Evolutionary conservation across 2,113 vertebrate genomes (phyloP), one percentile per base, ranked within the genome.

Genomic region (Zapus hudsonius): DNA sequence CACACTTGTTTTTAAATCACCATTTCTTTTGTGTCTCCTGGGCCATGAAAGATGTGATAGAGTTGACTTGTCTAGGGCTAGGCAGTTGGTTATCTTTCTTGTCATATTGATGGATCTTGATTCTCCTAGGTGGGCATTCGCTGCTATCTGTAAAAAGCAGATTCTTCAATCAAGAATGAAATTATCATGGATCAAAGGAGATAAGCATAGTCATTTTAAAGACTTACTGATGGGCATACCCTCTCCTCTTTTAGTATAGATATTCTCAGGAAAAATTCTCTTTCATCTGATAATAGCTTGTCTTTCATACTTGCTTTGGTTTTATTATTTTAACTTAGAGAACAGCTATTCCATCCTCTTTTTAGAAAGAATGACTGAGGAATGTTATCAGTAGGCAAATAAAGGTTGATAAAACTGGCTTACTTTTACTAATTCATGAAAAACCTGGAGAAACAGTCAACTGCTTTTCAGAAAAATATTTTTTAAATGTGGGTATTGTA

Each of bases 301-400:
- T 36, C 59, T 92, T 85, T 86, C 76, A 25, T 76, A 91, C 72
- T 90, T 75, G 23, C 64, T 95, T 93, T 88, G 22, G 64, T 86
- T 95, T 89, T 88, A 87, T 91, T 93, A 91, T 86, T 94, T 96
- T 94, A 92, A 87, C 86, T 94, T 36, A 72, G 83, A 73, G 92
- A 96, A 80, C 86, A 96, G 84, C 64, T 66, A 1, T 36, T 59
- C 13, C 25, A 59, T 66, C 66, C 2, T 70, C 57, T n/a, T 38
- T 81, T 57, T 38, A 55, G 1, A 36, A 78, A 19, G 25, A 91
- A 76, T 73, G 52, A 83, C 75, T 88, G 80, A 91, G 91, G 73
- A 76, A 87, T 90, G 57, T 96, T 96, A 96, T 96, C 96, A 92
- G 70, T 95, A 79, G 88, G 55, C 73, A 66, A 91, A 76, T 91